These are phyloP conservation scores for Mythimna albipuncta DNA, from an alignment of 2,888 invertebrate genomes.

Conservation along the genomic window DNA sequence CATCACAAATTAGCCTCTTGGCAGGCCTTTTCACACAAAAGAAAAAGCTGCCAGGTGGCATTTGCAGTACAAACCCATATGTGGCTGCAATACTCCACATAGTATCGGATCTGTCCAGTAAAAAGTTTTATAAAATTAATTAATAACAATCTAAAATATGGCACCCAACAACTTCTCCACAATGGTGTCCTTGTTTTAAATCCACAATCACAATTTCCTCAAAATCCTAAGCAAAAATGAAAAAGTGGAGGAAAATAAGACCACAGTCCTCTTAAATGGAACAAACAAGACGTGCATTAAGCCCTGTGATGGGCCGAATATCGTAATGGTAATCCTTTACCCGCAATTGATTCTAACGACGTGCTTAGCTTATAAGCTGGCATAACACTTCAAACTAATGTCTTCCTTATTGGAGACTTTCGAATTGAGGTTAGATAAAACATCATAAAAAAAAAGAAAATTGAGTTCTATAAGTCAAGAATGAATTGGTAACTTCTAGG, in stretches of 20 bases:
- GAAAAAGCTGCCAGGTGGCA: too few species aligned
- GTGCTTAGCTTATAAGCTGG: constrained; percentile 3
- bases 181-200: background rate
- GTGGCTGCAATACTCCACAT: too few species aligned
- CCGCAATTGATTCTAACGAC: constrained; percentile 34
- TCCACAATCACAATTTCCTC: background rate
- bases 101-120: too few species aligned
- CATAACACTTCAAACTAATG: constrained; percentile 17
- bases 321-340: constrained; percentile 30
- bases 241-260: background rate
- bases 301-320: constrained; percentile 14
- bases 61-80: too few species aligned
- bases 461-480: too few species aligned
- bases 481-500: too few species aligned
- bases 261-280: background rate
- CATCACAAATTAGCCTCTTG: too few species aligned
- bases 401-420: constrained; percentile 5
- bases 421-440: too few species aligned
- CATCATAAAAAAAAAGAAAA: too few species aligned
- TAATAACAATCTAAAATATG: background rate
- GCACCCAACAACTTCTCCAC: background rate
- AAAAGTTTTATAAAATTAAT: too few species aligned
- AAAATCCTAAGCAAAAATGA: background rate
- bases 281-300: constrained; percentile 8
- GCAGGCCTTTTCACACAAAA: too few species aligned